A percentile compares a stretch with the other conserved stretches of the same genome.
Evolutionary conservation across 2,888 invertebrate species (phyloP).

Genomic region (Anagyrus pseudococci): DNA sequence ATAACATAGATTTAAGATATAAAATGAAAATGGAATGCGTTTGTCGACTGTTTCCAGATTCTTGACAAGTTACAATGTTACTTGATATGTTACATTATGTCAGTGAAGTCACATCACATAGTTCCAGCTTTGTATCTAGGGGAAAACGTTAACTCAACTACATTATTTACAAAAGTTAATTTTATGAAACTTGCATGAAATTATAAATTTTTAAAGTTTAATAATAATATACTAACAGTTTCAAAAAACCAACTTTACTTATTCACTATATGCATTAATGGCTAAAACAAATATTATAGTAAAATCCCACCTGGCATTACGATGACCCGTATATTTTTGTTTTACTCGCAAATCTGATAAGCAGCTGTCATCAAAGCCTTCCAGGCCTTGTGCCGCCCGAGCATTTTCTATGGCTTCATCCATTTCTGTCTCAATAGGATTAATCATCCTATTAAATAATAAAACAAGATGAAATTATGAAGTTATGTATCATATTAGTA

Average conservation of each 20-base stretch:
- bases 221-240: slow-evolving; percentile 4
- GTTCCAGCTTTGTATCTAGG: slow-evolving; percentile 22
- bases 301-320: slow-evolving; percentile 72
- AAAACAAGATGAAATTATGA: not conserved
- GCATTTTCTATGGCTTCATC: slow-evolving; percentile 55
- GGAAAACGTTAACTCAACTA: slow-evolving; percentile 21
- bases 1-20: no score
- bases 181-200: slow-evolving; percentile 16
- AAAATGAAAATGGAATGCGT: no score
- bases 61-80: slow-evolving; percentile 21
- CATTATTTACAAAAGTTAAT: slow-evolving; percentile 21
- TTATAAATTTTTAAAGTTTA: not conserved
- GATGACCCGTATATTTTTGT: slow-evolving; percentile 78
- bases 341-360: slow-evolving; percentile 65
- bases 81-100: slow-evolving; percentile 16
- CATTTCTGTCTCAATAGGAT: slow-evolving; percentile 55
- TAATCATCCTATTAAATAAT: slow-evolving; percentile 52
- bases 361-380: slow-evolving; percentile 48
- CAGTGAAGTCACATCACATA: slow-evolving; percentile 23
- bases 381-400: slow-evolving; percentile 47
- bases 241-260: slow-evolving; percentile 23
- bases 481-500: not conserved
- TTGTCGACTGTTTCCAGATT: no score
- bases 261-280: slow-evolving; percentile 12
- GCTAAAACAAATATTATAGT: slow-evolving; percentile 13